Percentiles rank a stretch among this genome's conserved stretches.
These are phyloP conservation scores for Arctopsyche grandis DNA, from an alignment of 1,140 invertebrate species.

Conservation along the genomic window DNA sequence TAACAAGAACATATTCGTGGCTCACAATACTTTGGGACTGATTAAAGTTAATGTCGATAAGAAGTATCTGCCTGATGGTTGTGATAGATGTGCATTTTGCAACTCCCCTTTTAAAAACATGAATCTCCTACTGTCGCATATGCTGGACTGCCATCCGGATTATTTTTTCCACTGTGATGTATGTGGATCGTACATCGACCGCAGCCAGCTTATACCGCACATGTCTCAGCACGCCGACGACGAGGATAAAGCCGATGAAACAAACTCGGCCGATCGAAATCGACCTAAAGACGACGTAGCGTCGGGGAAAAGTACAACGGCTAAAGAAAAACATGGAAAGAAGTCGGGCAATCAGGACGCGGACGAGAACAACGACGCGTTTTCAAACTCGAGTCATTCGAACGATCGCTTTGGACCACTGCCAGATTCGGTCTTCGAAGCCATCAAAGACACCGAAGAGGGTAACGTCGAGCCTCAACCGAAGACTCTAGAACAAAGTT, in stretches of 20 bases:
- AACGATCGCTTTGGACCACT: slow-evolving; percentile 56
- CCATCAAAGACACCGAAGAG: slow-evolving; percentile 59
- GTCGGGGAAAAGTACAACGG: not conserved
- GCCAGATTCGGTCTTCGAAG: slow-evolving; percentile 59
- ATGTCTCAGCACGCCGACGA: slow-evolving; percentile 57
- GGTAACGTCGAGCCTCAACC: slow-evolving; percentile 46
- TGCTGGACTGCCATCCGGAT: slow-evolving; percentile 55
- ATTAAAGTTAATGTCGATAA: slow-evolving; percentile 46
- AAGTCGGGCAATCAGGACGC: not conserved
- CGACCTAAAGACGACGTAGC: slow-evolving; percentile 2
- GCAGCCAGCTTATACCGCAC: slow-evolving; percentile 57
- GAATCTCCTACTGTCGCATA: slow-evolving; percentile 54
- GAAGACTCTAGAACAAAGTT: slow-evolving; percentile 52
- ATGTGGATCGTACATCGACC: slow-evolving; percentile 57
- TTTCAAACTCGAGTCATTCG: slow-evolving; percentile 59
- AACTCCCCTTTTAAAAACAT: slow-evolving; percentile 32
- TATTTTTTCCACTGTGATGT: slow-evolving; percentile 59
- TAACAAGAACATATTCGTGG: slow-evolving; percentile 53
- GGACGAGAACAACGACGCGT: slow-evolving; percentile 50
- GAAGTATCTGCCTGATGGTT: slow-evolving; percentile 49
- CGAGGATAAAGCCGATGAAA: slow-evolving; percentile 44
- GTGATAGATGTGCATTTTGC: slow-evolving; percentile 56
- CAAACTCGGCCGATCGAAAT: not conserved
- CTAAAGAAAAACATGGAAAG: slow-evolving; percentile 15
- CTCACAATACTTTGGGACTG: slow-evolving; percentile 48